phyloP scores from a whole-genome alignment of 2,113 vertebrate species.

The Barnardius zonarius region DNA sequence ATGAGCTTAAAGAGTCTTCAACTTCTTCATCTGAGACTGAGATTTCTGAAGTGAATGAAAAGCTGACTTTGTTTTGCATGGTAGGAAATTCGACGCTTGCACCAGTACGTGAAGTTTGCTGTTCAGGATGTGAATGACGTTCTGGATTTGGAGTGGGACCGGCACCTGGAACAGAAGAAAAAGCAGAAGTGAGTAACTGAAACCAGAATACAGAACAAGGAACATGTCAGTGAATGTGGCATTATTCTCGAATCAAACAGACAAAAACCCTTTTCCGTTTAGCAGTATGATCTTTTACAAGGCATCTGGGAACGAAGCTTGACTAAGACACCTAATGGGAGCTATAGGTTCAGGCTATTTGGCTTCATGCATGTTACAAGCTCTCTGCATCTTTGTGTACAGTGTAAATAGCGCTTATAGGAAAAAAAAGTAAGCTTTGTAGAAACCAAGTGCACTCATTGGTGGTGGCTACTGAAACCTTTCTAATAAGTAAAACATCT shows the following conservation, averaged over 20 bases:
- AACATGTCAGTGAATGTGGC: background rate
- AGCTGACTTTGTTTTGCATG: background rate
- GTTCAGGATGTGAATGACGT: slow-evolving; percentile 95
- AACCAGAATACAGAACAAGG: background rate
- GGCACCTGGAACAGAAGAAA: slow-evolving; percentile 87
- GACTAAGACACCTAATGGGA: background rate
- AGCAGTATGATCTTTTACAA: background rate
- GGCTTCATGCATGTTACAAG: rapidly evolving
- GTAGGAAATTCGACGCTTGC: slow-evolving; percentile 91
- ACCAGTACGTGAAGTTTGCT: slow-evolving; percentile 92
- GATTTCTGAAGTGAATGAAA: background rate
- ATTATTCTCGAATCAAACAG: background rate
- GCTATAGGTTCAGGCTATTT: background rate
- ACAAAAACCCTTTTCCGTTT: background rate
- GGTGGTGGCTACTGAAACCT: background rate
- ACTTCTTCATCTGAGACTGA: background rate
- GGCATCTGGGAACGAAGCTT: background rate
- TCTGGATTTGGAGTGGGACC: slow-evolving; percentile 94
- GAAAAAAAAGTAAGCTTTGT: background rate
- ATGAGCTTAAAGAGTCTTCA: background rate
- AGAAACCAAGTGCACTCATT: background rate
- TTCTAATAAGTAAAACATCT: background rate
- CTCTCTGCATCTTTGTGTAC: background rate
- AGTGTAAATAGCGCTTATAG: background rate
- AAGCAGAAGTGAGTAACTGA: slow-evolving; percentile 82